Evolutionary conservation across 2,888 invertebrate genomes (phyloP), one percentile per base, ranked within the genome.

Genomic region (Ectropis crepuscularia): DNA sequence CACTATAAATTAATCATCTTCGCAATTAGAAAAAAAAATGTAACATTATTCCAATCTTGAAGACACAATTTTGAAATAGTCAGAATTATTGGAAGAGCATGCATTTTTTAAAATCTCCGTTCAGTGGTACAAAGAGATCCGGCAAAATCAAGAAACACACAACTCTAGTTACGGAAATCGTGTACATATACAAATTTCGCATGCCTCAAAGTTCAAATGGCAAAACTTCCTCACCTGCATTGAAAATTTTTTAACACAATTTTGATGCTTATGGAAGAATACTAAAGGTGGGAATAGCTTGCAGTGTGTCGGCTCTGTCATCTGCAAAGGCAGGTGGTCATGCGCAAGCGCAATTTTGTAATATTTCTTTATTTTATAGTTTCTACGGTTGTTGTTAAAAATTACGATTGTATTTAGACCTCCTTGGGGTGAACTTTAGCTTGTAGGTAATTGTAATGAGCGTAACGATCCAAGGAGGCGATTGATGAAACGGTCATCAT

Each of bases 181-280:
- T 58, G 57, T 58, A 63, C 63, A 55, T 62, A 65, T 64, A 62
- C 69, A 65, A 70, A 69, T 69, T 71, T 69, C 61, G 61, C 71
- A 72, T 69, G 65, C 67, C 69, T 70, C 65, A 70, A 57, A 71
- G 76, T 76, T 77, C 74, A 77, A 76, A 75, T 74, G 74, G 77
- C 75, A 74, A 72, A 66, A 59, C 49, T 6, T 37, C 46, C 60
- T 72, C 77, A 77, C 77, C 77, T 78, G 78, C 78, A 39, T 48
- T 45, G 46, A 60, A 48, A 5, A 6, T 10, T 42, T 10, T 8
- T 8, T 7, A 42, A 57, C 12, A 38, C 38, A 28, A 63, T 50
- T 47, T n/a, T 41, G 39, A 41, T 39, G 16, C 47, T 47, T 63
- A 59, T 16, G 0, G 0, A 6, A 8, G 37, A 6, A 28, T 0